These are phyloP conservation scores for Scolopax mira DNA, from an alignment of 2,113 vertebrate genomes.

Conservation along the genomic window DNA sequence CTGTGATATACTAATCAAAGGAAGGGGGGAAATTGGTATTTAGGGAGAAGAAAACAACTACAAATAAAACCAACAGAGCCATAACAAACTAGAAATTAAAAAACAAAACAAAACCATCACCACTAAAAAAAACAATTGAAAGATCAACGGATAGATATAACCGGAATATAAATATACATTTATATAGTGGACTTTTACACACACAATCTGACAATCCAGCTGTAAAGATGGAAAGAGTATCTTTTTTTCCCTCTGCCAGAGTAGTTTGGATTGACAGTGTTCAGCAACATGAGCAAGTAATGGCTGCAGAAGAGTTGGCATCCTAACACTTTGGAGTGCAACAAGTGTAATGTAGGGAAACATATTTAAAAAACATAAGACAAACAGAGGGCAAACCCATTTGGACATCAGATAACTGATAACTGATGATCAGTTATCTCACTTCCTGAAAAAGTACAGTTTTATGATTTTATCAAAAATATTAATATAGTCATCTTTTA, in stretches of 20 bases:
- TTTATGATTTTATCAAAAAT: neutral
- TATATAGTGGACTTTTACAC: neutral
- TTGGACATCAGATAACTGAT: neutral
- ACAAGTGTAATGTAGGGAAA: neutral
- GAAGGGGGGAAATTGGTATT: neutral
- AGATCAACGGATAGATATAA: neutral
- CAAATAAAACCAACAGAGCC: neutral
- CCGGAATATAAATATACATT: neutral
- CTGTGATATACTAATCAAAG: neutral
- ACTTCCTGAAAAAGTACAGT: neutral
- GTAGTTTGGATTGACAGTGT: neutral
- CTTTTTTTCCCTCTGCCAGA: neutral
- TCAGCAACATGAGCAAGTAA: neutral
- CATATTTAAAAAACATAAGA: neutral
- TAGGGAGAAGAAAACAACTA: neutral
- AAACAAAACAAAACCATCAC: too few relatives aligned
- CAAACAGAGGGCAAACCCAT: neutral
- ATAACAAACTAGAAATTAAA: rapidly evolving
- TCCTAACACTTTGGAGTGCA: neutral
- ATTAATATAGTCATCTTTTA: neutral
- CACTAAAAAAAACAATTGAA: neutral
- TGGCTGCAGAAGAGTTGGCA: neutral
- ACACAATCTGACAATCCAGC: neutral
- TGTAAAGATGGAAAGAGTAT: neutral
- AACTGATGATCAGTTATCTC: neutral